These are phyloP conservation scores for Microctonus brassicae DNA, from an alignment of 2,888 invertebrate genomes.

Conservation along the genomic window DNA sequence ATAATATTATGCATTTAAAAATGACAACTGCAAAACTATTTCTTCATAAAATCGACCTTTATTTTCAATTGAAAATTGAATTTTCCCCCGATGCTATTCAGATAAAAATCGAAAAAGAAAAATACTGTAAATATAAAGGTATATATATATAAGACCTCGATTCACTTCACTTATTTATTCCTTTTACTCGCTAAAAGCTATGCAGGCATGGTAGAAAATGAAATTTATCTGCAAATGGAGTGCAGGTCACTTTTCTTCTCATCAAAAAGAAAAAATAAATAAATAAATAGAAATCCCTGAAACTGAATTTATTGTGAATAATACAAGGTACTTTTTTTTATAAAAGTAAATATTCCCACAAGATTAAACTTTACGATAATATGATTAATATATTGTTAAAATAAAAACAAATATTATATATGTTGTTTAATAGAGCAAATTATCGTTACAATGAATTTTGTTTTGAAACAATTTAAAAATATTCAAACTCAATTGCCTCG, in stretches of 20 bases:
- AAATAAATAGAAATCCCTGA: neutral
- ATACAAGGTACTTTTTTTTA: neutral
- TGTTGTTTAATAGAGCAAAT: too few relatives aligned
- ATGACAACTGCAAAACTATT: neutral
- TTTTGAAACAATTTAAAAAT: neutral
- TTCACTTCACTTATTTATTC: slow-evolving; percentile 3
- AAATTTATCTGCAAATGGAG: neutral
- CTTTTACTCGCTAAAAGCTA: neutral
- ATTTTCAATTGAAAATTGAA: neutral
- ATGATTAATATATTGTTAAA: neutral
- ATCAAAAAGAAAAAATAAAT: neutral
- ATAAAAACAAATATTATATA: too few relatives aligned
- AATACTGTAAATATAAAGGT: neutral
- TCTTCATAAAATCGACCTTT: neutral
- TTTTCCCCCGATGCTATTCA: neutral
- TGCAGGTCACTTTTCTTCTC: neutral
- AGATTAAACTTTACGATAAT: neutral
- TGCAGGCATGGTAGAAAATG: neutral
- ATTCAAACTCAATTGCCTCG: neutral
- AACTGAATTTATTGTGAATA: neutral
- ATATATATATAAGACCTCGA: neutral
- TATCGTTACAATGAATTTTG: neutral
- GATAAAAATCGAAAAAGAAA: neutral
- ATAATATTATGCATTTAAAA: neutral
- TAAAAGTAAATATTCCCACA: neutral